Evolutionary conservation across 1,140 invertebrate species (phyloP).

Genomic region (Parapsyche elsis): DNA sequence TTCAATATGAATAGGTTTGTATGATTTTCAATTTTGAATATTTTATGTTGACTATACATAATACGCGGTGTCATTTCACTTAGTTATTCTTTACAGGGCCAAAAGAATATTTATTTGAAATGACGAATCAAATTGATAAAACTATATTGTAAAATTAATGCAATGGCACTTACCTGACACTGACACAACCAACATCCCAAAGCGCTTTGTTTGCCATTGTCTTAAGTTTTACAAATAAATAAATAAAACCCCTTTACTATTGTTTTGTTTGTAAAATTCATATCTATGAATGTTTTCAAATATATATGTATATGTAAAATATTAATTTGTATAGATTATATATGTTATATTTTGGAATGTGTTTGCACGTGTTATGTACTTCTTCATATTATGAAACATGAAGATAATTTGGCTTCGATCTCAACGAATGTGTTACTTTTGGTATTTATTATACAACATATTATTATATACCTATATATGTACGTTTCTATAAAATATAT

Average conservation of each 20-base stretch:
- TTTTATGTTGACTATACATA: neutral
- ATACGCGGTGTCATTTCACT: slow-evolving; percentile 30
- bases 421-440: slow-evolving; percentile 29
- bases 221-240: slow-evolving; percentile 9
- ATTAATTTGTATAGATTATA: too few species aligned
- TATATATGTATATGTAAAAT: too few species aligned
- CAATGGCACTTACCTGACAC: slow-evolving; percentile 26
- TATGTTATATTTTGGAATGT: too few species aligned
- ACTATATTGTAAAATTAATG: neutral
- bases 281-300: too few species aligned
- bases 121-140: neutral
- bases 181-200: slow-evolving; percentile 39
- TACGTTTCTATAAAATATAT: neutral
- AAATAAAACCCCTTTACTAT: too few species aligned
- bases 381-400: slow-evolving; percentile 2
- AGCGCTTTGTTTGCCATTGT: slow-evolving; percentile 18
- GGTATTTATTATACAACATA: neutral
- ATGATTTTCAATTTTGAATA: neutral
- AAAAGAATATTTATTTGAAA: slow-evolving; percentile 37
- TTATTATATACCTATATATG: too few species aligned
- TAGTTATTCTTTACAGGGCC: slow-evolving; percentile 39
- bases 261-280: too few species aligned
- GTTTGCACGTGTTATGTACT: too few species aligned
- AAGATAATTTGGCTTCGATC: slow-evolving; percentile 21
- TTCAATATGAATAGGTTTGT: neutral